Evolutionary conservation across 2,113 vertebrate species (phyloP), one percentile per base, ranked within the genome.

Genomic region (Crotalus helleri): DNA sequence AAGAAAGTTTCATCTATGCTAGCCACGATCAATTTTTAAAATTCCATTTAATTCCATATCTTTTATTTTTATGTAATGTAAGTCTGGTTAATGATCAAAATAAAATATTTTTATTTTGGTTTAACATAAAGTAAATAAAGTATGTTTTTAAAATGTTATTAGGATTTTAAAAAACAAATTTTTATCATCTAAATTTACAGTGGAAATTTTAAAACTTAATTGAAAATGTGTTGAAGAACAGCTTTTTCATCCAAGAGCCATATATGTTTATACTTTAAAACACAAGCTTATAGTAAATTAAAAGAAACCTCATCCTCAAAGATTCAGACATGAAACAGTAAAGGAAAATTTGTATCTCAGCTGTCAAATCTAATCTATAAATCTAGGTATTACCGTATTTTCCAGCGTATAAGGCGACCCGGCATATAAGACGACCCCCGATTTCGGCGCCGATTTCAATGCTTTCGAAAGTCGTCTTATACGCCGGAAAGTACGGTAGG

Each of bases 221-320:
- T 44, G 1, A 0, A 86, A 89, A 85, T 2, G 13, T 95, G 61
- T 94, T 93, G 93, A 85, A 64, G 87, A 74, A 91, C 91, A 0
- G 7, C 54, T 95, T 95, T 85, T 93, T 88, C 74, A 88, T 91
- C 90, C 92, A 92, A 39, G 93, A 91, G 53, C 17, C 1, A 0
- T 90, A 88, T 93, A 93, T 61, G 7, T 96, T 96, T 91, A 94
- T 44, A 69, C 95, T 96, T 96, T 95, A 94, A 95, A 93, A 87
- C 92, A 95, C 90, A 94, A 95, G 89, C 17, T 21, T 81, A 21
- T 21, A 81, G 69, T 81, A 33, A 81, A 81, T 39, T 33, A 39
- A 39, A 81, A 81, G 69, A 81, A 81, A 39, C 9, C 33, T 81
- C 33, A 81, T 81, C 69, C 69, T 81, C 69, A 81, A 81, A 81